Evolutionary conservation across 2,113 vertebrate species (phyloP).

Genomic region (Apistogramma diplotaenia): DNA sequence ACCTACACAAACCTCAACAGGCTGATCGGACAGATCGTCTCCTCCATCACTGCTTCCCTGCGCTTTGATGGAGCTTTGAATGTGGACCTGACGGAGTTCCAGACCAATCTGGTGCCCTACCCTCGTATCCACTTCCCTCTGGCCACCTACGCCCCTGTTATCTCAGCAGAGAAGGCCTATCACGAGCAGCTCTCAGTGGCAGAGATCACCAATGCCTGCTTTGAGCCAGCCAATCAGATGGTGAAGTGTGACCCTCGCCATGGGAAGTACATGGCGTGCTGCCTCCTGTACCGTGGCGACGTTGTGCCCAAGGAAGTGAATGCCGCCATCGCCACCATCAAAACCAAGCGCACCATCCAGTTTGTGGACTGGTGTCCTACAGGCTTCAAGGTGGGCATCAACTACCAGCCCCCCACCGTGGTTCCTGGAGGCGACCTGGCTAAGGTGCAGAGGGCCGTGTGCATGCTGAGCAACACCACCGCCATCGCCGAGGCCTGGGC

Average conservation of each 20-base stretch:
- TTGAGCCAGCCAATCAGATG: neutral
- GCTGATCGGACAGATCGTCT: slow-evolving; percentile 83
- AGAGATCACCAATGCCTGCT: neutral
- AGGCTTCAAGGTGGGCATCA: neutral
- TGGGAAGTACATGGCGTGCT: slow-evolving; percentile 52
- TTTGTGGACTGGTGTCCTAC: neutral
- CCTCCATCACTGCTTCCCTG: slow-evolving; percentile 83
- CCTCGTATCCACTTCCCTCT: slow-evolving; percentile 84
- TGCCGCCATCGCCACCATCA: slow-evolving; percentile 82
- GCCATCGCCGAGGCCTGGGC: slow-evolving; percentile 87
- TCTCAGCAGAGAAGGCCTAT: slow-evolving; percentile 80
- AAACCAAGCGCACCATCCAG: slow-evolving; percentile 62
- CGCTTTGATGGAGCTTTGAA: slow-evolving; percentile 72
- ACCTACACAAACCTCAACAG: slow-evolving; percentile 85
- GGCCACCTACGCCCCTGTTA: slow-evolving; percentile 84
- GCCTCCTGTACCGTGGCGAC: slow-evolving; percentile 81
- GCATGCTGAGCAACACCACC: slow-evolving; percentile 87
- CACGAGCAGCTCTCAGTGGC: too few species aligned
- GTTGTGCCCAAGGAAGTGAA: slow-evolving; percentile 86
- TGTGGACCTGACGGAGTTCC: slow-evolving; percentile 76
- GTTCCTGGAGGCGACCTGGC: slow-evolving; percentile 85
- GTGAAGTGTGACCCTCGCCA: slow-evolving; percentile 62
- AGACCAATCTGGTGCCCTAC: slow-evolving; percentile 80
- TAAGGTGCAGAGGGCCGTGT: slow-evolving; percentile 84
- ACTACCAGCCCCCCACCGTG: slow-evolving; percentile 19